Conservation (phyloP, 2,113 vertebrate species). For the Barbus barbus region DNA sequence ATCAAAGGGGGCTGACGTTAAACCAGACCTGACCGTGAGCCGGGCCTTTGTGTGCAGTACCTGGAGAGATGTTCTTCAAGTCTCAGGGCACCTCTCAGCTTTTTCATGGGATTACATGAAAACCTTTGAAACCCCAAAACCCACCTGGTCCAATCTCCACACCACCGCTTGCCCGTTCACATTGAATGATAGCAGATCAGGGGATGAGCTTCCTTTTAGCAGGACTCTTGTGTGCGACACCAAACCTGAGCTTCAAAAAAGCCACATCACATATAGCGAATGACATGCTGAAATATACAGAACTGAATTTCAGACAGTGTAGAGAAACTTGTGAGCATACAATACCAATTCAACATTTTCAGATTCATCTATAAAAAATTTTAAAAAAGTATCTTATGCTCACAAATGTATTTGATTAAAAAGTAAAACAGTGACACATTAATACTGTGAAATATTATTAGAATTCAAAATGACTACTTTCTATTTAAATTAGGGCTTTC, state of each 20-base stretch:
- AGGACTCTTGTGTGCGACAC: conserved; percentile 69
- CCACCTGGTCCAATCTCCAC: conserved; percentile 72
- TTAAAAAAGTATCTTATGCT: not conserved
- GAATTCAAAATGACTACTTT: not conserved
- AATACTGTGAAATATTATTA: not conserved
- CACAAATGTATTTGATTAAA: not conserved
- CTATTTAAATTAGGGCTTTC: not conserved
- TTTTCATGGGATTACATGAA: conserved; percentile 69
- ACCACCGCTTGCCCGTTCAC: conserved; percentile 63
- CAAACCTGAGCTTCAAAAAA: conserved; percentile 58
- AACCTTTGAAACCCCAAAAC: conserved; percentile 76
- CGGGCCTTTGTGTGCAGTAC: conserved; percentile 72
- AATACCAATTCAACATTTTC: not conserved
- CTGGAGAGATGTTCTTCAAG: conserved; percentile 74
- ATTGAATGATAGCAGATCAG: conserved; percentile 69
- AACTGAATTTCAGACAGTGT: not conserved
- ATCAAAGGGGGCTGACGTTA: conserved; percentile 76
- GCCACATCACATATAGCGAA: not conserved
- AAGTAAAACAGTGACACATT: not conserved
- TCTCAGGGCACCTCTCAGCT: conserved; percentile 69
- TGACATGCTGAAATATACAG: not conserved
- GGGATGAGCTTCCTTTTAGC: conserved; percentile 66
- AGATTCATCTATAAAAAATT: not conserved
- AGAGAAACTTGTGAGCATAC: not conserved
- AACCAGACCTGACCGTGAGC: conserved; percentile 69